Conservation (phyloP, 1,140 invertebrate genomes). For the Samia ricini region DNA sequence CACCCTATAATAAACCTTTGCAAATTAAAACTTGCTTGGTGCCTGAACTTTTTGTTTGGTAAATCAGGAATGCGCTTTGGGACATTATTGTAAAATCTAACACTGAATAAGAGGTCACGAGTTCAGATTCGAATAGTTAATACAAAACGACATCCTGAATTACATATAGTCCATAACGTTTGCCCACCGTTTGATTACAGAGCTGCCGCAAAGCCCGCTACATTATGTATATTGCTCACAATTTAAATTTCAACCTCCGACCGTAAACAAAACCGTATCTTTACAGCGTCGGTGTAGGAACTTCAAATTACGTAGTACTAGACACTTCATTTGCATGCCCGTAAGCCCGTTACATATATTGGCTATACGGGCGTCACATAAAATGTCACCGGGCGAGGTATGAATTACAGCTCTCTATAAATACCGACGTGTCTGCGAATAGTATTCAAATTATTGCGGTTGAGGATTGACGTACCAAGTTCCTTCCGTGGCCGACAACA, state of each 20-base stretch:
- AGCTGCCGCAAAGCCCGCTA: not conserved
- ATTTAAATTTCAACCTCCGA: conserved; percentile 18
- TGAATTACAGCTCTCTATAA: conserved; percentile 63
- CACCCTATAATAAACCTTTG: too few species aligned
- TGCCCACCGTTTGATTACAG: not conserved
- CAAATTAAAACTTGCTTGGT: too few species aligned
- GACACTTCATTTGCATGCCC: conserved; percentile 49
- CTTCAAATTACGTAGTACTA: conserved; percentile 23
- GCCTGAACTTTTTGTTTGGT: too few species aligned
- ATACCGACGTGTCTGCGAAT: conserved; percentile 59
- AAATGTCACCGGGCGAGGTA: conserved; percentile 54
- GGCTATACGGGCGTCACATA: conserved; percentile 51
- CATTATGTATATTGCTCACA: conserved; percentile 9
- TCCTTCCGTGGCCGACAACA: conserved; percentile 62
- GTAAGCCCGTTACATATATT: conserved; percentile 33
- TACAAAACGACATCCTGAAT: not conserved
- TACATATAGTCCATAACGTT: not conserved
- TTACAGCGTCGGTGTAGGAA: conserved; percentile 10
- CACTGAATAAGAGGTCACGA: not conserved
- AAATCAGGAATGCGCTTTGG: too few species aligned
- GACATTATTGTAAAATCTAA: too few species aligned
- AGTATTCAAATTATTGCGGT: conserved; percentile 72
- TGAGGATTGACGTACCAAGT: conserved; percentile 60
- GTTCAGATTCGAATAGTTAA: not conserved
- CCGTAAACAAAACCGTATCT: conserved; percentile 12